Base-by-base conservation (phyloP, 64 coral and sea anemone genomes). In the Trachythela sp. region DNA sequence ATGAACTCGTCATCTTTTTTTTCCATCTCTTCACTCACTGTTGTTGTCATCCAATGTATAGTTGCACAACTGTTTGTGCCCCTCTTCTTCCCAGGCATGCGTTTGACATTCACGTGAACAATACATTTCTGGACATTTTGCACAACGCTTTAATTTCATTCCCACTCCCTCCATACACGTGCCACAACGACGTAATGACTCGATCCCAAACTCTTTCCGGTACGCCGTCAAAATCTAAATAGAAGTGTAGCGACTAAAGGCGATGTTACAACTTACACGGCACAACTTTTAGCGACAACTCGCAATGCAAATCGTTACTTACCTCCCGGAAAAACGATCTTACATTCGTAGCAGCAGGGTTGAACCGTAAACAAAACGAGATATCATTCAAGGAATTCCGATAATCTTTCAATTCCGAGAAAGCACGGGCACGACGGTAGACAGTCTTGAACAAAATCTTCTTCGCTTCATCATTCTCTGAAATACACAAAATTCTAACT, bases 401-500 rank as follows among this genome's bases (percentile, higher is more conserved):
- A 64, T 93, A 91, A 8, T 98, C 38, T 29, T 91, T 87, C 26
- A 94, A 54, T 26, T 94, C 93, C 56, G 92, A 31, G 11, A 88
- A 70, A 0, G 95, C 93, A 52, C 72, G 92, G n/a, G 88, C 93
- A 20, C 95, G 89, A 50, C 95, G 94, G 83, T 91, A 94, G 36
- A 92, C 87, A 15, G 95, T 98, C 48, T 98, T 98, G 83, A 85
- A 59, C 27, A 98, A 89, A 58, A 98, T 92, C 37, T 92, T 98
- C 42, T 77, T 86, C 9, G 95, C 91, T 84, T 94, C 93, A 9
- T 92, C 88, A 48, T 94, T 91, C 30, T 94, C 95, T 98, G 88
- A n/a, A 86, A 32, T 59, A 22, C 54, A 59, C 15, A 59, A n/a
- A 18, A n/a, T n/a, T n/a, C 54, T 4, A 18, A n/a, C 15, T 13